phyloP scores from a whole-genome alignment of 1,140 invertebrate genomes.

The Plutomurus gul region DNA sequence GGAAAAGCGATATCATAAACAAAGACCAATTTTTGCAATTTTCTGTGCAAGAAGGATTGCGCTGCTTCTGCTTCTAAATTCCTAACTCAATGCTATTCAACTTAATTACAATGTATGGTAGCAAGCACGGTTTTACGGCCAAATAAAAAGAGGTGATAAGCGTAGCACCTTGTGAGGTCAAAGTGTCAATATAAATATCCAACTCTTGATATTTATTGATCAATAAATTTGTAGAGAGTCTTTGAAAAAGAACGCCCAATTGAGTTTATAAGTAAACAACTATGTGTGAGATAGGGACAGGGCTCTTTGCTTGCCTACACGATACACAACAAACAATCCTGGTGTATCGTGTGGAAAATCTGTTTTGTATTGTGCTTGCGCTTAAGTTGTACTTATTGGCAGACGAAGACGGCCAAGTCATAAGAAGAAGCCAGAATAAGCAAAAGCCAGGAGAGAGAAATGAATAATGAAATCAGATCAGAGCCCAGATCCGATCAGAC shows the following conservation, averaged over 20 bases:
- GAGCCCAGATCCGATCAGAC: not conserved
- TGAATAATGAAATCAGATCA: not conserved
- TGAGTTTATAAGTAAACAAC: constrained; percentile 28
- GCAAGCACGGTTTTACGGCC: not conserved
- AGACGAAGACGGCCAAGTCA: not conserved
- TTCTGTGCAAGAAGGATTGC: not conserved
- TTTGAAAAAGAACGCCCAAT: constrained; percentile 26
- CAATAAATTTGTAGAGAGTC: constrained; percentile 14
- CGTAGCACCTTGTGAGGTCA: constrained; percentile 21
- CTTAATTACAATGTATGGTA: constrained; percentile 4
- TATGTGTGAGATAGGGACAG: not conserved
- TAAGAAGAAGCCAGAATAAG: not conserved
- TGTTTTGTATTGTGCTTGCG: not conserved
- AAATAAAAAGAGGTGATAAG: constrained; percentile 13
- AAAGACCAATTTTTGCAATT: not conserved
- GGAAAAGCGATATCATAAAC: not conserved
- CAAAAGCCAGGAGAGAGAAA: not conserved
- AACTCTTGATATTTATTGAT: constrained; percentile 11
- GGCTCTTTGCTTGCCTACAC: no score
- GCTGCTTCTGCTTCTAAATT: not conserved
- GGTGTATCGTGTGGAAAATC: not conserved
- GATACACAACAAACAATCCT: not conserved
- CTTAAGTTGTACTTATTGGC: not conserved
- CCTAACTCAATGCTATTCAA: not conserved
- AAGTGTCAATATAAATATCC: constrained; percentile 25